Percentiles rank a stretch among this genome's conserved stretches.
Conservation (phyloP, 2,888 invertebrate genomes). For the Heliconius ethilla region DNA sequence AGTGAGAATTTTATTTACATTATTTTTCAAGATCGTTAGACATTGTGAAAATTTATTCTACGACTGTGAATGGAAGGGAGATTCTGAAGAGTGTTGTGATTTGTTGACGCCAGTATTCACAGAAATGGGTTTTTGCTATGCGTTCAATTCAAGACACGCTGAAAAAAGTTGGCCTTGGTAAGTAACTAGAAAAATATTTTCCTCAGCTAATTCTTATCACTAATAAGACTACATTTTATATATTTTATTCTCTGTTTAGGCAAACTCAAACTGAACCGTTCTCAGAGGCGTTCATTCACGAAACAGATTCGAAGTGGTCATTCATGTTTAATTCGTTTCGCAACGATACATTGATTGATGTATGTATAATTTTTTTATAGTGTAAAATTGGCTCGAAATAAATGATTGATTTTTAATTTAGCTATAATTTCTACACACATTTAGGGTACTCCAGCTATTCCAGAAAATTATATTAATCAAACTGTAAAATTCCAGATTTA, state of each 20-base stretch:
- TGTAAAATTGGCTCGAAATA: not conserved
- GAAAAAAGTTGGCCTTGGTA: conserved; percentile 82
- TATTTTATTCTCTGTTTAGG: conserved; percentile 57
- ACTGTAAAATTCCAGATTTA: conserved; percentile 71
- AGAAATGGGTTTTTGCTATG: conserved; percentile 88
- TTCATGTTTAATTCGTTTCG: conserved; percentile 79
- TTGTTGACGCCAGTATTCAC: conserved; percentile 87
- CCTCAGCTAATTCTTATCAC: not conserved
- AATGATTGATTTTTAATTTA: not conserved
- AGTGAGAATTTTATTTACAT: not conserved
- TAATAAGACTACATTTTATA: not conserved
- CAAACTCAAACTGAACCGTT: conserved; percentile 67
- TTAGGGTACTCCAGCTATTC: not conserved
- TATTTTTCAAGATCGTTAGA: conserved; percentile 75
- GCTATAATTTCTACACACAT: not conserved
- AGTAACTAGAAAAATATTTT: conserved; percentile 32
- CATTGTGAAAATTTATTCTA: conserved; percentile 83
- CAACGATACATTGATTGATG: conserved; percentile 73
- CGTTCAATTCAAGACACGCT: conserved; percentile 85
- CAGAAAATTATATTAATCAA: not conserved
- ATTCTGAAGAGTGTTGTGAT: conserved; percentile 84
- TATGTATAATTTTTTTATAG: conserved; percentile 51
- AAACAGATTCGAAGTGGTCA: conserved; percentile 86
- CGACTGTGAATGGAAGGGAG: conserved; percentile 86
- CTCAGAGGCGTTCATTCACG: conserved; percentile 82